phyloP scores from a whole-genome alignment of 2,888 invertebrate genomes.

The Oscheius sp. region DNA sequence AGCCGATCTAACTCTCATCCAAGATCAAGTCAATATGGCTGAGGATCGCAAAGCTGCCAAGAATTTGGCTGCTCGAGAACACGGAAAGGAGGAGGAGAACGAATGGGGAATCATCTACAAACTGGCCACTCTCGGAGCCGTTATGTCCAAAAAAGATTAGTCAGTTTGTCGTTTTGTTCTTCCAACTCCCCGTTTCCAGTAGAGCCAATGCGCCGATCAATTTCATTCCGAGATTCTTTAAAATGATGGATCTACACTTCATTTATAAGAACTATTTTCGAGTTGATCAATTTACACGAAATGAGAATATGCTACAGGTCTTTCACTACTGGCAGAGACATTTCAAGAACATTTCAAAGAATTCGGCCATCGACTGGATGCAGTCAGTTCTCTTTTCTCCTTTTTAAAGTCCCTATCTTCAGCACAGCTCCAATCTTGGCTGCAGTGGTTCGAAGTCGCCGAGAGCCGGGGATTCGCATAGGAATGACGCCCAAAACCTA shows the following conservation, averaged over 20 bases:
- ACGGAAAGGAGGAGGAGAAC: neutral
- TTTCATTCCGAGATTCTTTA: too few relatives aligned
- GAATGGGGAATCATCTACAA: neutral
- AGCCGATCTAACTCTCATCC: neutral
- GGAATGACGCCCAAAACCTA: neutral
- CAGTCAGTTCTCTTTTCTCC: neutral
- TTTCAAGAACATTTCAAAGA: neutral
- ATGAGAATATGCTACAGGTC: conserved; percentile 6
- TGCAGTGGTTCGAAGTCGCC: neutral
- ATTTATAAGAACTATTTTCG: conserved; percentile 1
- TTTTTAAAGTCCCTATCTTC: neutral
- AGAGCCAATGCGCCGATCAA: neutral
- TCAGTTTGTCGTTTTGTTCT: neutral
- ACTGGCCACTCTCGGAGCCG: neutral
- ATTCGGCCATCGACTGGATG: neutral
- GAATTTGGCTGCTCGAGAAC: neutral
- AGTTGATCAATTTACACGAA: neutral
- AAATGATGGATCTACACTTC: neutral
- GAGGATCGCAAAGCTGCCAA: neutral
- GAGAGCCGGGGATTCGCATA: neutral
- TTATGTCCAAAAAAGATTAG: neutral
- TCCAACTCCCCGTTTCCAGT: too few relatives aligned
- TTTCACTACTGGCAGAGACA: neutral
- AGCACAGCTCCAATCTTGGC: neutral
- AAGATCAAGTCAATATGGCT: neutral